A percentile compares a stretch with the other conserved stretches of the same genome.
phyloP scores from a whole-genome alignment of 2,113 vertebrate genomes.

The Melanerpes aurifrons region DNA sequence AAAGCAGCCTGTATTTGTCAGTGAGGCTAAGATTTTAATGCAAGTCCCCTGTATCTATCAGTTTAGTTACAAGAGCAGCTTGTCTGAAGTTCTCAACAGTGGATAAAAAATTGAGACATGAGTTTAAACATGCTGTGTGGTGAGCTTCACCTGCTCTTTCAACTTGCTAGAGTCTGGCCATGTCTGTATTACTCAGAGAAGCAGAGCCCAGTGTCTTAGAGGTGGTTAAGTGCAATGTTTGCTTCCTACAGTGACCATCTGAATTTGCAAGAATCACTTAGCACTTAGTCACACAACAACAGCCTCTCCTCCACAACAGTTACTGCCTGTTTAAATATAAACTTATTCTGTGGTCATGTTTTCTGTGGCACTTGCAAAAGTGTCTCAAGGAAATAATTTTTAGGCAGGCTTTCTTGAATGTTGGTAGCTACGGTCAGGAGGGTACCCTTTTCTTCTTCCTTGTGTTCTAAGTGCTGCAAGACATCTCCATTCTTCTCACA shows the following conservation, averaged over 20 bases:
- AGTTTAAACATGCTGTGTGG: neutral
- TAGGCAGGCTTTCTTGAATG: neutral
- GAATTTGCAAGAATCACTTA: neutral
- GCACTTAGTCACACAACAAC: neutral
- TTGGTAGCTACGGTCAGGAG: neutral
- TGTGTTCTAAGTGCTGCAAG: neutral
- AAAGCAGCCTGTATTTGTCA: neutral
- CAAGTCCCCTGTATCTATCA: neutral
- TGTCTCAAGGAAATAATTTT: neutral
- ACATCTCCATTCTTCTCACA: neutral
- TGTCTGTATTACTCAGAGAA: neutral
- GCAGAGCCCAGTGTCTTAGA: neutral
- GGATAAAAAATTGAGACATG: neutral
- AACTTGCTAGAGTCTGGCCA: neutral
- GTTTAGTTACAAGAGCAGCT: neutral
- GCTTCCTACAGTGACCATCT: neutral
- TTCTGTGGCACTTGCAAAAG: neutral
- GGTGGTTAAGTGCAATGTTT: accelerated
- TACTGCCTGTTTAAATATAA: neutral
- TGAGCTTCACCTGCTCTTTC: neutral
- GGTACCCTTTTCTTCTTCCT: neutral
- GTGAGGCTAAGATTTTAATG: neutral
- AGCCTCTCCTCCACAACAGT: neutral
- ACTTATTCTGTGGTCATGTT: neutral
- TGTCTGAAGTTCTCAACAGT: neutral